Base-by-base conservation (phyloP, 2,888 invertebrate species). In the Coleophora flavipennella region DNA sequence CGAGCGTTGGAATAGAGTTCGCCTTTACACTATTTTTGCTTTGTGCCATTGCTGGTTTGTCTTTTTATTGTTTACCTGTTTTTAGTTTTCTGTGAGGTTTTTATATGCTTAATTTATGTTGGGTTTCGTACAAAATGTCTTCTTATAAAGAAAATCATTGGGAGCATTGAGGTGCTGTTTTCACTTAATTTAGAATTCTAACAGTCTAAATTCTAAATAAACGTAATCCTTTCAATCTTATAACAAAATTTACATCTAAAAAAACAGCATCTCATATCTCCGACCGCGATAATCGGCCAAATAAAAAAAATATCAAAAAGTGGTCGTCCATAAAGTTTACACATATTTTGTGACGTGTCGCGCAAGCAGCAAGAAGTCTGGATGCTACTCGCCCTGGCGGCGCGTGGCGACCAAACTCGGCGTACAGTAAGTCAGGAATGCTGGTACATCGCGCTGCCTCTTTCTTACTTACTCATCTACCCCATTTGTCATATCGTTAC, bases 371-470 rank as follows among this genome's bases (percentile, higher is more conserved):
- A 90, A 88, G 88, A 89, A 88, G 86, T 75, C 88, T 67, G 88
- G 90, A 77, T 91, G 92, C 90, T 92, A 92, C 89, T 93, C 92
- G 77, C 95, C 94, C 87, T 95, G 95, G 95, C 92, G 94, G 73
- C 91, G 94, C 86, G 95, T 95, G 83, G 95, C 95, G 81, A 94
- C 93, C 86, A 95, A 94, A 86, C 92, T 95, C 77, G 94, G 95
- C 90, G 94, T 95, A 87, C 94, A 94, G 94, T 95, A 94, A 94
- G 95, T 94, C 59, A 64, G 63, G 71, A 69, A 71, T 67, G 69
- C 53, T 59, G 50, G 50, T 59, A 54, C 53, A 55, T 62, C 63
- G 59, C 65, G 65, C 64, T 65, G 65, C 62, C 69, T 70, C 62
- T 71, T 62, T 70, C 63, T 64, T 58, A 65, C 68, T 66, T 62